Conservation (phyloP, 2,888 invertebrate genomes). For the Oscheius sp. region DNA sequence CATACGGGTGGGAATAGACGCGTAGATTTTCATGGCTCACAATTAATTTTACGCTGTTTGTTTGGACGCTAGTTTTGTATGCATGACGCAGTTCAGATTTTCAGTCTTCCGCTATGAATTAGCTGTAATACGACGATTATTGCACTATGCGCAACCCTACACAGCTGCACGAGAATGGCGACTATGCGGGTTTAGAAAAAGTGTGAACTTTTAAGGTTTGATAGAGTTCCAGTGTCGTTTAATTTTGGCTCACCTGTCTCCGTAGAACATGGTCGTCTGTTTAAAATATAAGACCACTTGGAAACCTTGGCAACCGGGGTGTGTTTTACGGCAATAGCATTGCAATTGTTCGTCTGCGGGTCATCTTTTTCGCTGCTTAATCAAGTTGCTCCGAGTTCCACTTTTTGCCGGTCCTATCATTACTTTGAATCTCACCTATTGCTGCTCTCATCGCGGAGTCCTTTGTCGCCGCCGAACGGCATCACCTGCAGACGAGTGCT, state of each 20-base stretch:
- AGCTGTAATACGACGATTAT: too few relatives aligned
- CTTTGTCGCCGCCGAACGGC: constrained; percentile 29
- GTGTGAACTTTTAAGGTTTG: too few relatives aligned
- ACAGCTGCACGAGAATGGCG: too few relatives aligned
- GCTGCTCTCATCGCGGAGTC: constrained; percentile 32
- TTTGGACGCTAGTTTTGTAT: background rate
- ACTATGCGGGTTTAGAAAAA: too few relatives aligned
- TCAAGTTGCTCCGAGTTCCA: background rate
- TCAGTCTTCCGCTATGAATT: too few relatives aligned
- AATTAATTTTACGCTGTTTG: background rate
- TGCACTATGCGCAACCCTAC: too few relatives aligned
- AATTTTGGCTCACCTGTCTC: constrained; percentile 9
- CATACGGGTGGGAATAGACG: constrained; percentile 10
- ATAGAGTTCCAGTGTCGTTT: too few relatives aligned
- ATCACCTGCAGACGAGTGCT: constrained; percentile 16
- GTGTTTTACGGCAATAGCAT: constrained; percentile 21
- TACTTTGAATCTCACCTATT: constrained; percentile 24
- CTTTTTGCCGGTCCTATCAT: background rate
- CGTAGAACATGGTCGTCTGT: constrained; percentile 17
- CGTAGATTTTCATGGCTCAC: background rate
- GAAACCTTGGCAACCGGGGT: constrained; percentile 18
- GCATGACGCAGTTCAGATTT: too few relatives aligned
- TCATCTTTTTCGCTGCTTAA: constrained; percentile 6
- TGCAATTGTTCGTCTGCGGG: constrained; percentile 9
- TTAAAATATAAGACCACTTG: constrained; percentile 19